Percentiles rank a stretch among this genome's conserved stretches.
These are phyloP conservation scores for Xanthorhoe spadicearia DNA, from an alignment of 2,888 invertebrate species.

Conservation along the genomic window DNA sequence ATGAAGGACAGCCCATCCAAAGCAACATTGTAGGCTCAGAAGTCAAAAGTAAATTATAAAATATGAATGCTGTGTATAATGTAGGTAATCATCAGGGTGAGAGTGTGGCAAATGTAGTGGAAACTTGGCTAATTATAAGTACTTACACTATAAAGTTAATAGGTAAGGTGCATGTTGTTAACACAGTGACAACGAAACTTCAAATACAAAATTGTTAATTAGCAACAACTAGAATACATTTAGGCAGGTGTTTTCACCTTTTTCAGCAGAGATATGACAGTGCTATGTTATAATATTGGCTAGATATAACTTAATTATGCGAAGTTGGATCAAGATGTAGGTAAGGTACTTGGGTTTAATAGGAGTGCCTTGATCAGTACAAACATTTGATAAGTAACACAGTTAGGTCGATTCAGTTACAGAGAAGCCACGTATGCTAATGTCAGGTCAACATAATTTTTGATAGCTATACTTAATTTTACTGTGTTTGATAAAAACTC, in stretches of 20 bases:
- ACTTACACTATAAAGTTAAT: background rate
- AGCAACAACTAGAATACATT: background rate
- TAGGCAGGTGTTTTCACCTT: background rate
- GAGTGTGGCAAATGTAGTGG: background rate
- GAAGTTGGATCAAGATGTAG: background rate
- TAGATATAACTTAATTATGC: background rate
- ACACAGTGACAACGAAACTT: background rate
- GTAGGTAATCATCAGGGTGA: background rate
- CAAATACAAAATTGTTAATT: background rate
- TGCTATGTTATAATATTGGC: background rate
- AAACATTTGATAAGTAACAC: background rate
- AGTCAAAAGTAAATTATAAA: conserved; percentile 73
- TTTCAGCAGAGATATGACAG: background rate
- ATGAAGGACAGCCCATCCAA: conserved; percentile 47
- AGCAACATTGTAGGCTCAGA: conserved; percentile 16
- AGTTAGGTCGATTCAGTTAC: background rate
- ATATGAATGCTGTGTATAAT: background rate
- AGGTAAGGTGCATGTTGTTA: background rate
- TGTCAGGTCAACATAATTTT: no score
- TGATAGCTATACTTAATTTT: no score
- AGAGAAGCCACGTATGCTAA: background rate
- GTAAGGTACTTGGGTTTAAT: background rate
- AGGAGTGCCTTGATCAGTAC: conserved; percentile 2
- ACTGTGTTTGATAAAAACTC: no score
- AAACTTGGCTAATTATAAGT: background rate